These are phyloP conservation scores for Hypotaenidia okinawae DNA, from an alignment of 2,797 vertebrate genomes.

Conservation along the genomic window DNA sequence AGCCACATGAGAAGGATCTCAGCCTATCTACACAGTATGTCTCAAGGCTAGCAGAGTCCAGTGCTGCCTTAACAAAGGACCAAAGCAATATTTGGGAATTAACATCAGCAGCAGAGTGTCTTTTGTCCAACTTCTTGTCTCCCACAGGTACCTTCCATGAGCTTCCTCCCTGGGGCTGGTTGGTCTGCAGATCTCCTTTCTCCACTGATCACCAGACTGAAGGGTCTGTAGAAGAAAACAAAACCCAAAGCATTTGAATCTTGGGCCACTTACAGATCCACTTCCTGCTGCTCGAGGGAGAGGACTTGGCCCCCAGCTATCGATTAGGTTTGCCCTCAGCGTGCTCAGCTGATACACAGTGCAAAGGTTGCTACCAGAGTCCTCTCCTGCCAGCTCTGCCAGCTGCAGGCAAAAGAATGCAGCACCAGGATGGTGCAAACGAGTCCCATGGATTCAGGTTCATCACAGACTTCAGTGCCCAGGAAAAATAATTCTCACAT, in stretches of 20 bases:
- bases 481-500: neutral
- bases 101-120: neutral
- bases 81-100: neutral
- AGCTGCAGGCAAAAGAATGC: neutral
- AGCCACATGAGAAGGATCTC: fast-evolving
- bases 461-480: neutral
- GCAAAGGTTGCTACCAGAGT: neutral
- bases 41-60: neutral
- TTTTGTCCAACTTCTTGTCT: neutral
- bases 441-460: neutral
- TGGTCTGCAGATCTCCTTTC: neutral
- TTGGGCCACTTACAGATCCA: neutral
- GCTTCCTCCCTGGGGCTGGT: neutral
- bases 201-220: neutral
- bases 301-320: neutral
- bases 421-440: neutral
- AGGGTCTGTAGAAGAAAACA: neutral
- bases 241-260: neutral
- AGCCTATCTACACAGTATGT: fast-evolving
- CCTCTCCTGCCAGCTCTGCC: neutral
- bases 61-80: neutral
- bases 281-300: neutral
- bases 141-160: neutral
- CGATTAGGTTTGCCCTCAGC: neutral
- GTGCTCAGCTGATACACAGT: neutral